These are phyloP conservation scores for Aphyosemion australe DNA, from an alignment of 2,113 vertebrate genomes.

Conservation along the genomic window DNA sequence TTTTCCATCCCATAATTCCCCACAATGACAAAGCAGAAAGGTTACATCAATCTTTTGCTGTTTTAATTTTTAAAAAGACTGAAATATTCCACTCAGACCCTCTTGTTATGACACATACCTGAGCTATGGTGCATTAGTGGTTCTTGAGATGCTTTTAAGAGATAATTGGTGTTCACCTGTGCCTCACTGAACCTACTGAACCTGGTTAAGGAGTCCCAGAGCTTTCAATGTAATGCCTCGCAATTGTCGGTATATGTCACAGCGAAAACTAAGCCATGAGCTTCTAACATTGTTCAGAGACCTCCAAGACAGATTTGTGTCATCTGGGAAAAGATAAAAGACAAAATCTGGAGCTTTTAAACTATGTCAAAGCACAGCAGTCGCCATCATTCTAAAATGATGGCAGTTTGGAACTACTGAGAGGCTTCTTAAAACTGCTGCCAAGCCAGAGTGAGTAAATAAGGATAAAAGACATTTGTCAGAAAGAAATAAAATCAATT, in stretches of 20 bases:
- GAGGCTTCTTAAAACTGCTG: neutral
- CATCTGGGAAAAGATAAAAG: neutral
- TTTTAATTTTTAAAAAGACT: slow-evolving; percentile 5
- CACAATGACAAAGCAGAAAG: neutral
- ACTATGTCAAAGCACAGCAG: neutral
- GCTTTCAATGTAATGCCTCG: neutral
- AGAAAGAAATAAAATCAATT: too few relatives aligned
- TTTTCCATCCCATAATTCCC: neutral
- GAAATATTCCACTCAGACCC: neutral
- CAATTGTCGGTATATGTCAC: neutral
- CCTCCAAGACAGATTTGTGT: neutral
- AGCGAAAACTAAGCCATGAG: neutral
- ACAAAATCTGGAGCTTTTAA: neutral
- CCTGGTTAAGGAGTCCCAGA: neutral
- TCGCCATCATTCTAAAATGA: neutral
- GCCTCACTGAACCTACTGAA: neutral
- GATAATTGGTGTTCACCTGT: slow-evolving; percentile 3
- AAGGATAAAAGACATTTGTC: neutral
- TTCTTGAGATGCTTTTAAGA: slow-evolving; percentile 11
- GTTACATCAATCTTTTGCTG: neutral
- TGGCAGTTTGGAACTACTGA: neutral
- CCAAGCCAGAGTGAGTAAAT: neutral
- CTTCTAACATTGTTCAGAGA: neutral
- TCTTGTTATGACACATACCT: slow-evolving; percentile 1
- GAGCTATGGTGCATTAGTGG: neutral